Evolutionary conservation across 2,113 vertebrate genomes (phyloP), one percentile per base, ranked within the genome.

Genomic region (Cynocephalus volans): DNA sequence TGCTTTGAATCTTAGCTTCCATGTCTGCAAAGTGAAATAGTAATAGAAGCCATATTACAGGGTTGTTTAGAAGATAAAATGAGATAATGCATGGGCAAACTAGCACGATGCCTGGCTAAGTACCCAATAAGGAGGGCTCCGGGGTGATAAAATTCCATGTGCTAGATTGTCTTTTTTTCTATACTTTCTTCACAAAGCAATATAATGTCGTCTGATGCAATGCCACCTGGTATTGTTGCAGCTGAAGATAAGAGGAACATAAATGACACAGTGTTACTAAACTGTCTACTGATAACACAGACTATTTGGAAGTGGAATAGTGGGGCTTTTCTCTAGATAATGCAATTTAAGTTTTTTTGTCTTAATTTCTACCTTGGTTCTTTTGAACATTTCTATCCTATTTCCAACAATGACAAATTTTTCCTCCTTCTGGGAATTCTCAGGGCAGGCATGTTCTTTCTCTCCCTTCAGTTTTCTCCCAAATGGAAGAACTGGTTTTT

Each of bases 361-460:
- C 56, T 79, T 70, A 12, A 18, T 58, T 91, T 85, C 18, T 33
- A 10, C n/a, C 28, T 73, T 19, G 19, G 64, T 88, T 75, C 28
- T 89, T 96, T 84, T 67, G 13, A 93, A 87, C 6, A 52, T 80
- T 81, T 93, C 73, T 86, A 73, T 88, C 31, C 15, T 41, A 93
- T 65, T 97, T 88, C 26, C 45, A 95, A 93, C 3, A 65, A 87
- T 19, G 56, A 76, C 28, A n/a, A 60, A 8, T 14, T 54, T 90
- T 90, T 88, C 5, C 8, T 96, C 72, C 33, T 54, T 81, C 23
- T 92, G 36, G 24, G 23, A 91, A 64, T 70, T 73, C 36, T 82
- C 50, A 86, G 33, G n/a, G 62, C 19, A 77, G 31, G n/a, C 15
- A 17, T 21, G 2, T 48, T 86, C 24, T 31, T 24, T 33, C 7